Evolutionary conservation across 2,113 vertebrate species (phyloP).

Genomic region (Noctilio leporinus): DNA sequence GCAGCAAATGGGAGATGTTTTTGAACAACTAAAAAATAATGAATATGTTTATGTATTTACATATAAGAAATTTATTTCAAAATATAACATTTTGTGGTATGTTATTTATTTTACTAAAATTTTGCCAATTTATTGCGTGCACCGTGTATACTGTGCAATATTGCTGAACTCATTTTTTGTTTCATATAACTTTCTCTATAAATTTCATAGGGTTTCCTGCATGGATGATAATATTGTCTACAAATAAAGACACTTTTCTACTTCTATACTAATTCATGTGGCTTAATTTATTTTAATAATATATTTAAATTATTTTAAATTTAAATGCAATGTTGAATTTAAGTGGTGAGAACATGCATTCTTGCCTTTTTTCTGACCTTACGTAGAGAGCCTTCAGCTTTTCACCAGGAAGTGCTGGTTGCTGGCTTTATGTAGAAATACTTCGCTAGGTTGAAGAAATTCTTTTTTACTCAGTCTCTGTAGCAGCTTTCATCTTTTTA

Average conservation of each 20-base stretch:
- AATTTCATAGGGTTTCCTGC: neutral
- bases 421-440: neutral
- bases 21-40: no score
- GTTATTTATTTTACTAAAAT: no score
- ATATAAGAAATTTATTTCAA: no score
- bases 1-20: no score
- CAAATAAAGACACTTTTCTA: neutral
- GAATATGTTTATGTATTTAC: no score
- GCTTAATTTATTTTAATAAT: neutral
- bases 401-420: neutral
- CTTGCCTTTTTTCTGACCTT: neutral
- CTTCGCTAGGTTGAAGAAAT: neutral
- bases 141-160: neutral
- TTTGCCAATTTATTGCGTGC: no score
- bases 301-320: no score
- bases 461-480: neutral
- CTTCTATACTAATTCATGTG: neutral
- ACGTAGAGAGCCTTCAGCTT: neutral
- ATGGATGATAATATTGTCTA: neutral
- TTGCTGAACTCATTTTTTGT: neutral
- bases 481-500: neutral
- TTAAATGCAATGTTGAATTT: neutral
- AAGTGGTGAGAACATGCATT: neutral
- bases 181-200: neutral
- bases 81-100: no score